phyloP scores from a whole-genome alignment of 2,888 invertebrate species.

The Eupeodes latifasciatus region DNA sequence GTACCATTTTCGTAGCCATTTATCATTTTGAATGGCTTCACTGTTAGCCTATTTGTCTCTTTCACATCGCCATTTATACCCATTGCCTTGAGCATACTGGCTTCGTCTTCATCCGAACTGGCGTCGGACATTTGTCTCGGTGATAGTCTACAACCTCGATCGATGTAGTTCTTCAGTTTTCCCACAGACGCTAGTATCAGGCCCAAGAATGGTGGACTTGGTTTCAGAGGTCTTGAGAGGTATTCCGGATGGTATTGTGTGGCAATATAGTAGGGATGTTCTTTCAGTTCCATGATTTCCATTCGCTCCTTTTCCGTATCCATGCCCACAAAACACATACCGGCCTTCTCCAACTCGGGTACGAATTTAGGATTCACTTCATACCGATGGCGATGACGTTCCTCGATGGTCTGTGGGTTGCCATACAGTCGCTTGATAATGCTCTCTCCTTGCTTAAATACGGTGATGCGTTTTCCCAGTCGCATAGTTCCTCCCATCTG shows the following conservation, averaged over 20 bases:
- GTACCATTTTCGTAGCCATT: conserved; percentile 34
- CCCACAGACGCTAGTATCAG: conserved; percentile 95
- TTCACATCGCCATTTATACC: conserved; percentile 44
- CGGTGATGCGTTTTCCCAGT: conserved; percentile 95
- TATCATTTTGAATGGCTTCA: conserved; percentile 2
- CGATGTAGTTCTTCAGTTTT: conserved; percentile 90
- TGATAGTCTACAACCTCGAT: conserved; percentile 90
- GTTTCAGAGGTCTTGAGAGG: conserved; percentile 94
- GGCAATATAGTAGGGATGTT: conserved; percentile 96
- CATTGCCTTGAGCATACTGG: conserved; percentile 63
- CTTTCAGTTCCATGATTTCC: conserved; percentile 95
- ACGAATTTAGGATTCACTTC: conserved; percentile 98
- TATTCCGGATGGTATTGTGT: conserved; percentile 99
- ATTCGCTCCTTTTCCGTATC: conserved; percentile 94
- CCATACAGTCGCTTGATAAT: conserved; percentile 91
- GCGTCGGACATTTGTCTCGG: conserved; percentile 91
- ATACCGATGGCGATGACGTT: conserved; percentile 98
- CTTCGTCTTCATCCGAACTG: conserved; percentile 86
- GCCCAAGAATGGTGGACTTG: conserved; percentile 98
- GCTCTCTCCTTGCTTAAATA: conserved; percentile 87
- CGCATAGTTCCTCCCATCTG: conserved; percentile 99
- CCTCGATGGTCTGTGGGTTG: conserved; percentile 91
- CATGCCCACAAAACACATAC: conserved; percentile 94
- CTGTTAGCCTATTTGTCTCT: conserved; percentile 33
- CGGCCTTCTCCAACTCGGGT: conserved; percentile 90